Evolutionary conservation across 2,888 invertebrate genomes (phyloP).

Genomic region (Chalcosyrphus nemorum): DNA sequence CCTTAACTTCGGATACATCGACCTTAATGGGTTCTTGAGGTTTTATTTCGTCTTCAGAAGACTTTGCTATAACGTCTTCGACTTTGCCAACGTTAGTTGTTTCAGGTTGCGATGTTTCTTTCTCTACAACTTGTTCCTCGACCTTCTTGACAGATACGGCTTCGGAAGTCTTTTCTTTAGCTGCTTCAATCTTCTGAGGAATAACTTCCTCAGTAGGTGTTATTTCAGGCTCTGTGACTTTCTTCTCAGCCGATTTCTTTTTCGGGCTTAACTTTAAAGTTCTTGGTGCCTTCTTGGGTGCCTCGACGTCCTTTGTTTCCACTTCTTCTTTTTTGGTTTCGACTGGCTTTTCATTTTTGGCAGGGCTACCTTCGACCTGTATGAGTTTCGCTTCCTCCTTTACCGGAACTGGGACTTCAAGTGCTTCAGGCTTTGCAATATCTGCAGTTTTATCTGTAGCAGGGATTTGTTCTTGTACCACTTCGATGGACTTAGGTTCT

Average conservation of each 20-base stretch:
- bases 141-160: slow-evolving; percentile 21
- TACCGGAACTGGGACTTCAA: no score
- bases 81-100: not conserved
- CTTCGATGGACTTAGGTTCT: no score
- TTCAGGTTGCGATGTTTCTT: slow-evolving; percentile 20
- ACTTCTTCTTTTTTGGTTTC: no score
- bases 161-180: not conserved
- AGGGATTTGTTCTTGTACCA: no score
- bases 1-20: no score
- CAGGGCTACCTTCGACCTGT: no score
- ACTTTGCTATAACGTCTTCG: slow-evolving; percentile 1
- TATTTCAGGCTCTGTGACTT: slow-evolving; percentile 1
- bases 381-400: no score
- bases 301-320: not conserved
- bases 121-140: not conserved
- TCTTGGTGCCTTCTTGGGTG: slow-evolving; percentile 18
- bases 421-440: no score
- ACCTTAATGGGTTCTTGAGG: no score
- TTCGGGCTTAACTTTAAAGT: slow-evolving; percentile 38
- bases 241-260: not conserved
- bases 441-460: no score
- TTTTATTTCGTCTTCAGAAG: slow-evolving; percentile 1
- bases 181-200: not conserved
- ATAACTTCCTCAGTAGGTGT: not conserved
- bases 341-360: no score